These are phyloP conservation scores for Malurus leucopterus DNA, from an alignment of 2,797 vertebrate species.

Conservation along the genomic window DNA sequence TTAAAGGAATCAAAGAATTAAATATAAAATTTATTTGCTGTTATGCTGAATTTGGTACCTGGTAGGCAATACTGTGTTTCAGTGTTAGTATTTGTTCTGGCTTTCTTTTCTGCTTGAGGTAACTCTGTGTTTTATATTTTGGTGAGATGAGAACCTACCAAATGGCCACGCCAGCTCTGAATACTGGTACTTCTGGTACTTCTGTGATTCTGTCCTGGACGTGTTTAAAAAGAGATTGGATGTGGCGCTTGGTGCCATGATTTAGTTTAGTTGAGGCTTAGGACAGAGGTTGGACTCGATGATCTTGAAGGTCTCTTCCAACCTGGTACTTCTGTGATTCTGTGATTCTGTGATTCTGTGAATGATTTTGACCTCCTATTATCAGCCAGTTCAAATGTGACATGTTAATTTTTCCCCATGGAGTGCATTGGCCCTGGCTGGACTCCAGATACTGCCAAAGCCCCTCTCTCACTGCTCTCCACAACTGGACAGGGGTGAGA, in stretches of 20 bases:
- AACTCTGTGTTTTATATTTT: neutral
- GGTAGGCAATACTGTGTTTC: neutral
- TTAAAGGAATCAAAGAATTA: neutral
- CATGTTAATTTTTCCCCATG: neutral
- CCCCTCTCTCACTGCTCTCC: neutral
- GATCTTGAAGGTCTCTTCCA: too few relatives aligned
- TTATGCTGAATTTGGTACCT: neutral
- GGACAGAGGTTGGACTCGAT: too few relatives aligned
- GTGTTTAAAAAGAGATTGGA: too few relatives aligned
- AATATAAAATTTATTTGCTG: neutral
- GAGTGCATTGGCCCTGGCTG: neutral
- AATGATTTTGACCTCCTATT: neutral
- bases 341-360: too few relatives aligned
- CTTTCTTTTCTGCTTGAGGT: neutral
- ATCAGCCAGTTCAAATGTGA: neutral
- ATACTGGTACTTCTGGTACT: too few relatives aligned
- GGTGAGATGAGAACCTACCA: neutral
- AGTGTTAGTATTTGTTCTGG: neutral
- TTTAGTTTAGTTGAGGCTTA: too few relatives aligned
- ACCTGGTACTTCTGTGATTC: too few relatives aligned
- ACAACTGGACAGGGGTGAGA: neutral
- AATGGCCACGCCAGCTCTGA: neutral
- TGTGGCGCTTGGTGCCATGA: too few relatives aligned
- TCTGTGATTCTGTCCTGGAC: too few relatives aligned
- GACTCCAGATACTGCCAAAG: neutral